These are phyloP conservation scores for Phthorimaea operculella DNA, from an alignment of 1,140 invertebrate species.

Conservation along the genomic window DNA sequence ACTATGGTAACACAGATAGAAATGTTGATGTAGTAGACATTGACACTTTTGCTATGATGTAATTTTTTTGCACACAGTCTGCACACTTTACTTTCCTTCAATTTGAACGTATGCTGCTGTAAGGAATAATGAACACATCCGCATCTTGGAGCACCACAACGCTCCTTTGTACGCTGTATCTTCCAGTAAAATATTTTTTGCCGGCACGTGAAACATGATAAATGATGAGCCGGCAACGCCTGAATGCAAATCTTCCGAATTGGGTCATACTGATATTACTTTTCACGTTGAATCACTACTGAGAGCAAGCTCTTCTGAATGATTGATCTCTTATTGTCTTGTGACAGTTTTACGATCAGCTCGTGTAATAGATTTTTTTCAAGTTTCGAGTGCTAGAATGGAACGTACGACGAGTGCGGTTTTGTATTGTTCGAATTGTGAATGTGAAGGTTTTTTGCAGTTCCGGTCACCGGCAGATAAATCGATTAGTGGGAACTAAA, in stretches of 20 bases:
- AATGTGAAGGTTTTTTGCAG: conserved; percentile 39
- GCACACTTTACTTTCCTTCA: too few species aligned
- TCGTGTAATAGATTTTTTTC: conserved; percentile 48
- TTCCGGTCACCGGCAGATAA: conserved; percentile 52
- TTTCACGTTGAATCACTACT: conserved; percentile 52
- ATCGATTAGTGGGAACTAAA: conserved; percentile 27
- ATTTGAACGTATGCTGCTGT: too few species aligned
- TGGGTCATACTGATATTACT: conserved; percentile 61
- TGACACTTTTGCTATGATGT: too few species aligned
- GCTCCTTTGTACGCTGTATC: too few species aligned
- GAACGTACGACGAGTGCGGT: conserved; percentile 36
- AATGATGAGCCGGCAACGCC: conserved; percentile 40
- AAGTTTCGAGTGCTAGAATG: conserved; percentile 26
- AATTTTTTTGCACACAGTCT: too few species aligned
- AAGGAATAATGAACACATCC: too few species aligned
- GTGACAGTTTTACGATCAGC: conserved; percentile 57
- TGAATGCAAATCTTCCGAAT: conserved; percentile 63
- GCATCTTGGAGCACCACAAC: too few species aligned
- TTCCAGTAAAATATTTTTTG: conserved; percentile 35
- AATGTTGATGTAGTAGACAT: too few species aligned
- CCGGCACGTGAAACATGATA: conserved; percentile 52
- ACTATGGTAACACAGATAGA: too few species aligned
- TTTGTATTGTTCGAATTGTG: conserved; percentile 23
- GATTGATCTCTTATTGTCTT: conserved; percentile 62
- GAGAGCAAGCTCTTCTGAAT: conserved; percentile 37